Percentiles rank a stretch among this genome's conserved stretches.
These are phyloP conservation scores for Bursaphelenchus okinawaensis DNA, from an alignment of 2,888 invertebrate species.

Conservation along the genomic window DNA sequence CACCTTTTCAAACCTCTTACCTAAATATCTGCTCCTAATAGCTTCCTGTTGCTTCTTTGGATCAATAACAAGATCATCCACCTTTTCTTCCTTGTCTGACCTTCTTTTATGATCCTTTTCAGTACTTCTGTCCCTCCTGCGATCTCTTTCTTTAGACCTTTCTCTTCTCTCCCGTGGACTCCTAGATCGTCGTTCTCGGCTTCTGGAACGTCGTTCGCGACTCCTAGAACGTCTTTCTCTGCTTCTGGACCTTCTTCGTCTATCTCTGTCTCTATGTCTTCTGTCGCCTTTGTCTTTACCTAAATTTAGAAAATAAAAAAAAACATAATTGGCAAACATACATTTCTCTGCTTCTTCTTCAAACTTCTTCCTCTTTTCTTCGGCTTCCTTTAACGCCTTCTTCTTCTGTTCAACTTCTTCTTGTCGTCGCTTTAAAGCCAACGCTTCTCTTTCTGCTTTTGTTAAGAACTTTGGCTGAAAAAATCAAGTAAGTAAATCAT, in stretches of 20 bases:
- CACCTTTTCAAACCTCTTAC: too few relatives aligned
- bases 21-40: constrained; percentile 46
- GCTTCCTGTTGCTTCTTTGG: constrained; percentile 44
- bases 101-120: constrained; percentile 15
- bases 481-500: constrained; percentile 1
- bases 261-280: constrained; percentile 32
- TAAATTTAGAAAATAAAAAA: not conserved
- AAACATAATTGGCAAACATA: not conserved
- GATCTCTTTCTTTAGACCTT: constrained; percentile 21
- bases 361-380: constrained; percentile 62
- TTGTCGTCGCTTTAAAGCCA: constrained; percentile 81
- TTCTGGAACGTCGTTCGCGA: constrained; percentile 37
- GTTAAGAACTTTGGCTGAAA: constrained; percentile 81
- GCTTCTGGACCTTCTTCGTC: constrained; percentile 25
- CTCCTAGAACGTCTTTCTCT: constrained; percentile 29
- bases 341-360: constrained; percentile 43
- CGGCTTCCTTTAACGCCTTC: constrained; percentile 68
- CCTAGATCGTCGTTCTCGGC: constrained; percentile 39
- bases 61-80: constrained; percentile 12
- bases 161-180: constrained; percentile 7
- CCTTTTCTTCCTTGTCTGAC: constrained; percentile 24
- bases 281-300: constrained; percentile 28
- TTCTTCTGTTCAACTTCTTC: constrained; percentile 76
- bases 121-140: constrained; percentile 14
- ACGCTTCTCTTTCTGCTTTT: constrained; percentile 84